phyloP scores from a whole-genome alignment of 2,888 invertebrate genomes.

The Leucania comma region DNA sequence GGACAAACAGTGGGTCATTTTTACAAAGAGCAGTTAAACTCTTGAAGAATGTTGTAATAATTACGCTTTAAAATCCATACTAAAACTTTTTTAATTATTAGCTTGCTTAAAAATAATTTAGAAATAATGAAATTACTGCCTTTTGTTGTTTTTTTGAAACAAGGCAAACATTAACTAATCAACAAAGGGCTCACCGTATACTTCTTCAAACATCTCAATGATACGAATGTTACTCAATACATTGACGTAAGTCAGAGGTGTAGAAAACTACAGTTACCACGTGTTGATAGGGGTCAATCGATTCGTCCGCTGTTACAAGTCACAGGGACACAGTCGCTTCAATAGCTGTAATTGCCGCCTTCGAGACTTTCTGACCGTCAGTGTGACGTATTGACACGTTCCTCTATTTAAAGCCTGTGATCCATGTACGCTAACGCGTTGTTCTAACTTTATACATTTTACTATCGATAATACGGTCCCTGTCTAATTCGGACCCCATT shows the following conservation, averaged over 20 bases:
- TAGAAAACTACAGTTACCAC: conserved; percentile 50
- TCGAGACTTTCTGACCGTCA: conserved; percentile 72
- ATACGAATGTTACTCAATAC: conserved; percentile 14
- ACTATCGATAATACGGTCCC: too few species aligned
- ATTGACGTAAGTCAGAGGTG: conserved; percentile 1
- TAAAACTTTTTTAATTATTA: conserved; percentile 19
- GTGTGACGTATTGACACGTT: conserved; percentile 59
- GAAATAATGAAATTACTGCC: too few species aligned
- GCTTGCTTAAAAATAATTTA: too few species aligned
- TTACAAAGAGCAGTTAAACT: conserved; percentile 14
- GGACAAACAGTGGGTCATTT: conserved; percentile 34
- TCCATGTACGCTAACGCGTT: not conserved
- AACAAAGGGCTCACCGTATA: not conserved
- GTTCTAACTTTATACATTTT: not conserved
- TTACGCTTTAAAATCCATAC: conserved; percentile 25
- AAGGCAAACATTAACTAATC: not conserved
- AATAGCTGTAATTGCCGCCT: conserved; percentile 86
- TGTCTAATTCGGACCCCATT: too few species aligned
- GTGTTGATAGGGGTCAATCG: conserved; percentile 49
- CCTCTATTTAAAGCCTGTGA: conserved; percentile 13
- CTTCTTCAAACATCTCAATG: not conserved
- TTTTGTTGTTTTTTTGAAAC: too few species aligned
- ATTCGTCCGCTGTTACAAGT: conserved; percentile 69
- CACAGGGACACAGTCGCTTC: conserved; percentile 70
- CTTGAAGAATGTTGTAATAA: conserved; percentile 24